Percentiles rank a stretch among this genome's conserved stretches.
These are phyloP conservation scores for Papilio helenus DNA, from an alignment of 1,140 invertebrate genomes.

Conservation along the genomic window DNA sequence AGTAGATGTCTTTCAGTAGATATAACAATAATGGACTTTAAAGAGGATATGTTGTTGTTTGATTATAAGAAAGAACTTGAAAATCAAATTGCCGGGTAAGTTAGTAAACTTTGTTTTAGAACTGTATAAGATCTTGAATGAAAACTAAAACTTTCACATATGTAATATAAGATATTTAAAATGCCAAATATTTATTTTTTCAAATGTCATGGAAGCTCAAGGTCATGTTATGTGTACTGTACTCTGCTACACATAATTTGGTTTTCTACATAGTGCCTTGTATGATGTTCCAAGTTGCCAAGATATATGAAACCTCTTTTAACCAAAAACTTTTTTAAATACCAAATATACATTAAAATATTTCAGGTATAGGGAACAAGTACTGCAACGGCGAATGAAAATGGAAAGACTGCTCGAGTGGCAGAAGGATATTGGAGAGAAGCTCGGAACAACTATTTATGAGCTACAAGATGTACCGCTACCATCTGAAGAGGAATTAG, in stretches of 20 bases:
- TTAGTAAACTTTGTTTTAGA: slow-evolving; percentile 17
- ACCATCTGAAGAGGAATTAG: slow-evolving; percentile 81
- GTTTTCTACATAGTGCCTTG: no score
- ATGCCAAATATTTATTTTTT: no score
- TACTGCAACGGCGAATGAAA: slow-evolving; percentile 67
- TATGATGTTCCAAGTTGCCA: no score
- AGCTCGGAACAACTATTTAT: slow-evolving; percentile 76
- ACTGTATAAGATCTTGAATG: no score
- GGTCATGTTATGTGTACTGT: no score
- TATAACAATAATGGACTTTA: slow-evolving; percentile 69
- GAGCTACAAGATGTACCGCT: slow-evolving; percentile 76
- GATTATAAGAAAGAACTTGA: slow-evolving; percentile 74
- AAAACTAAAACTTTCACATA: no score
- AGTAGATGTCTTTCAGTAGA: slow-evolving; percentile 71
- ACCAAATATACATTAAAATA: background rate
- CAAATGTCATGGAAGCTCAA: no score
- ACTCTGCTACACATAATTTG: no score
- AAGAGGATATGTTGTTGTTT: slow-evolving; percentile 68
- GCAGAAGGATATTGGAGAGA: slow-evolving; percentile 73
- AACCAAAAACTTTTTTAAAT: no score
- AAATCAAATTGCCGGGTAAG: slow-evolving; percentile 71
- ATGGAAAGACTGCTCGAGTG: slow-evolving; percentile 73
- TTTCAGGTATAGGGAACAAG: slow-evolving; percentile 71
- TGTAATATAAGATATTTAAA: no score
- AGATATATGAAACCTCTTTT: no score